Base-by-base conservation (phyloP, 2,797 vertebrate genomes). In the Pangasius djambal region DNA sequence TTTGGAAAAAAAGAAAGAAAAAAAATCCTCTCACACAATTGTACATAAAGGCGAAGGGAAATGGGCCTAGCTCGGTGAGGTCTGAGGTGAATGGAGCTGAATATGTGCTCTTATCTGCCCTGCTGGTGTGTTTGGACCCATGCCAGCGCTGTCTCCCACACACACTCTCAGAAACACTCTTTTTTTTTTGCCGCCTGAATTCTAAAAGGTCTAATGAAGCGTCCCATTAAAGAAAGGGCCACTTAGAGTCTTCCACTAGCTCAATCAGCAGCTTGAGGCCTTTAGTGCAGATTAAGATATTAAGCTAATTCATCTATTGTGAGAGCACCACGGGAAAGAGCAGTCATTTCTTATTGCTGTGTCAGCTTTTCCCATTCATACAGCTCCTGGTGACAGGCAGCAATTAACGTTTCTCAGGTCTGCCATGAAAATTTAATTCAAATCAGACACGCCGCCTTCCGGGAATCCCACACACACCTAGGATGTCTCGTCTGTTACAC, bases 261-360 rank as follows among this genome's bases (percentile, higher is more conserved):
- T 40, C 83, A 79, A 59, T 87, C 78, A 63, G 86, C 86, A 50
- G 34, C 70, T 57, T 72, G 69, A 78, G 85, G 86, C 86, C 67
- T 85, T 83, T 83, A 90, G 88, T n/a, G 91, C 89, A 91, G 59
- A 91, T 92, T 90, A 92, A 90, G 88, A 90, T 90, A 90, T 90
- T 77, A 90, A 91, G 81, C 67, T 87, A 91, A 92, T 88, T 91
- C 20, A 34, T 88, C 90, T 89, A 89, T 90, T 91, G 88, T 88
- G 89, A 44, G 85, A 87, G 63, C 15, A n/a, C 69, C 9, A 18
- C 37, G 4, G 83, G 63, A 85, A 90, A 52, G 57, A 69, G 85
- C 85, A 40, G 65, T 55, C 67, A 63, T 78, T 83, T 86, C 89
- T 81, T 88, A 90, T 83, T 92, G 90, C 86, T n/a, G 34, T 83